phyloP scores from a whole-genome alignment of 2,888 invertebrate species.

The Chydorus sphaericus region DNA sequence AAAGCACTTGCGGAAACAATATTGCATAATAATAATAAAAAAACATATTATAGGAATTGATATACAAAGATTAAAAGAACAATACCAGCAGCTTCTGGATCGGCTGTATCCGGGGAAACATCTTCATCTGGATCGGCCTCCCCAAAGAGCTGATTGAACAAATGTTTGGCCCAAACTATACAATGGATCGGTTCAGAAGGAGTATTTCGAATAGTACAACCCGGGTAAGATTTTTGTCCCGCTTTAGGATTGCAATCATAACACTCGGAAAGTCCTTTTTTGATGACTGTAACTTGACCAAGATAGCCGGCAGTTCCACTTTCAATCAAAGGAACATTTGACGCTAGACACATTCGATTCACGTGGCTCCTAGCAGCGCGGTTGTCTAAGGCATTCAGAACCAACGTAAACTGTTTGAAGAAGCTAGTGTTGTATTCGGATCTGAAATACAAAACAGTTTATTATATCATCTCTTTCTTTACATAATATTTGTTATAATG shows the following conservation, averaged over 20 bases:
- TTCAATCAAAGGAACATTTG: constrained; percentile 84
- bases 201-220: constrained; percentile 97
- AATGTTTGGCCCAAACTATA: constrained; percentile 98
- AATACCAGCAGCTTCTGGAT: constrained; percentile 69
- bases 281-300: constrained; percentile 73
- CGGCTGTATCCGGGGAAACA: constrained; percentile 91
- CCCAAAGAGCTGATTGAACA: constrained; percentile 97
- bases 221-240: constrained; percentile 83
- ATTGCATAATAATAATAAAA: background rate
- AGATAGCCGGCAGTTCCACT: constrained; percentile 95
- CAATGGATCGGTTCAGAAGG: constrained; percentile 98
- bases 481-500: no score
- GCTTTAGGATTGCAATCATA: constrained; percentile 93
- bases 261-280: constrained; percentile 78
- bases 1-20: background rate
- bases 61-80: background rate
- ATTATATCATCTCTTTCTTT: background rate
- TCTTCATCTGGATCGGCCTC: constrained; percentile 93
- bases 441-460: constrained; percentile 38
- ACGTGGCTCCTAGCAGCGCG: constrained; percentile 93
- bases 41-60: constrained; percentile 24
- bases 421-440: constrained; percentile 77
- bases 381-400: constrained; percentile 95
- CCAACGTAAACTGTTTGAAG: constrained; percentile 78
- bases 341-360: constrained; percentile 94